Evolutionary conservation across 2,888 invertebrate genomes (phyloP), one percentile per base, ranked within the genome.

Genomic region (Melanostoma scalare): DNA sequence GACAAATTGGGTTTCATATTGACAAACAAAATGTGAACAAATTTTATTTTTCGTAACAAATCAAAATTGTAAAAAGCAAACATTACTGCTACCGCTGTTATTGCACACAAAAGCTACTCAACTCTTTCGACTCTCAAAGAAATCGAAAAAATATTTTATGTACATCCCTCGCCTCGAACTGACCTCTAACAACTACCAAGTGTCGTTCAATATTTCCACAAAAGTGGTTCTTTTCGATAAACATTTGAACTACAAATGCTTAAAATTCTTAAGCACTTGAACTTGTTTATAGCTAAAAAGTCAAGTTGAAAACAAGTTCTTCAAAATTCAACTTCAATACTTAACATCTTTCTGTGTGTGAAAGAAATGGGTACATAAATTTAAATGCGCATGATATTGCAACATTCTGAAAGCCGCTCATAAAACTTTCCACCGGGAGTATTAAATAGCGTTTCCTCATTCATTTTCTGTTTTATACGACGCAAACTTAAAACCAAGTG

Each of bases 401-500:
- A 78, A 53, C 50, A 61, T 60, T 52, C 67, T 48, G 8, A 65
- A 46, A 60, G 44, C 35, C 20, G 30, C 40, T 42, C n/a, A 48
- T 30, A 46, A 61, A 63, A 63, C 48, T 50, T 63, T 63, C 48
- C 9, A 20, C 36, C 30, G 30, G 30, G 35, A 44, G 42, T n/a
- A 48, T 42, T 4, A 30, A 63, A 76, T 55, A 36, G 50, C 44
- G 2, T 35, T 36, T 44, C 50, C 9, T 30, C 65, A 72, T 61
- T 56, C 42, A 58, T 67, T 68, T 61, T 63, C 61, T 61, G 38
- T 63, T 73, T 58, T 58, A 56, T 63, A 38, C 38, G 53, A 67
- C 76, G 67, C 10, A 48, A 74, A 60, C 65, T 60, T 81, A 61
- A 72, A 72, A 55, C 67, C 53, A 65, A 67, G 67, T 55, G 53